Conservation (phyloP, 2,797 vertebrate species). For the Ceryle rudis region DNA sequence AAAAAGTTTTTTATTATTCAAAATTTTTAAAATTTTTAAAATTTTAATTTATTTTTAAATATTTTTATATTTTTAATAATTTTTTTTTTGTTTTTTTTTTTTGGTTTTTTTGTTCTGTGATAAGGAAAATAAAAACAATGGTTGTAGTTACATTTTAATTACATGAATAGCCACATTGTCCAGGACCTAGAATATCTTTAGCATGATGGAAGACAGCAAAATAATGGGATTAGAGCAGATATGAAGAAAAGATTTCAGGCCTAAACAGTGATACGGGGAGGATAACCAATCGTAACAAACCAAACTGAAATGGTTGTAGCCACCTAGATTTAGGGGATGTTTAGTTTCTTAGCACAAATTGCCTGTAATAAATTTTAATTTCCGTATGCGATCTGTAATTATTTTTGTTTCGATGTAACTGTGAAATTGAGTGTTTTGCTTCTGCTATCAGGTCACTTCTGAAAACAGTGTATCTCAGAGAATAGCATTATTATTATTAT, state of each 20-base stretch:
- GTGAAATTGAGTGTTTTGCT: slow-evolving; percentile 72
- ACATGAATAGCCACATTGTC: neutral
- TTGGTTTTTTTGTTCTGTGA: neutral
- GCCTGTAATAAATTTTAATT: slow-evolving; percentile 65
- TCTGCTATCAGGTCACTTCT: slow-evolving; percentile 64
- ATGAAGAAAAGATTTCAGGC: neutral
- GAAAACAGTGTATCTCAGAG: slow-evolving; percentile 47
- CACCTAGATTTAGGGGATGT: slow-evolving; percentile 20
- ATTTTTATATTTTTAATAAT: too few species aligned
- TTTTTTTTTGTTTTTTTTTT: too few species aligned
- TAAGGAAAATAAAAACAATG: neutral
- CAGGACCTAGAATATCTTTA: neutral
- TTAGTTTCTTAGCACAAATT: slow-evolving; percentile 49
- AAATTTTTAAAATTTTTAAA: neutral
- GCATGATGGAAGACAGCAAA: neutral
- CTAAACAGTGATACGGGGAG: neutral
- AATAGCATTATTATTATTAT: slow-evolving; percentile 34
- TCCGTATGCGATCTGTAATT: slow-evolving; percentile 43
- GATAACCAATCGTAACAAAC: neutral
- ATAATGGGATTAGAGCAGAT: slow-evolving; percentile 19
- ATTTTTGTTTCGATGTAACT: slow-evolving; percentile 63
- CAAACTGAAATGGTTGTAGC: neutral
- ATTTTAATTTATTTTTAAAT: neutral
- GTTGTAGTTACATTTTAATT: slow-evolving; percentile 28
- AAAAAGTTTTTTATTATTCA: neutral